These are phyloP conservation scores for Fringilla coelebs DNA, from an alignment of 2,797 vertebrate species.

Conservation along the genomic window DNA sequence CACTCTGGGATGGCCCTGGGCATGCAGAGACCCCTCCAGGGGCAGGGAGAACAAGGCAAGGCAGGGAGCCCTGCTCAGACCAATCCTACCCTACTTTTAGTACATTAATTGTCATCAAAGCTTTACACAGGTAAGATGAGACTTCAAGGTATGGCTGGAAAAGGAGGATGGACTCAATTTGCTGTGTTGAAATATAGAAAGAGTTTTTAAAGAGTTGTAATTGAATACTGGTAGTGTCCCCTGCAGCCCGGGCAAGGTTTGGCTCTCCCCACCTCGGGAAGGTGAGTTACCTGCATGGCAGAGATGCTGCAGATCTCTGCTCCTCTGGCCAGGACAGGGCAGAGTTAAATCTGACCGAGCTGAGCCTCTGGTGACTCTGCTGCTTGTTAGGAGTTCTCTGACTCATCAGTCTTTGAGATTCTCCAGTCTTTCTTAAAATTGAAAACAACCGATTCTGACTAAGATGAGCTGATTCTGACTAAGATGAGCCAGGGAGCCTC, in stretches of 20 bases:
- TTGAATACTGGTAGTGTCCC: accelerated
- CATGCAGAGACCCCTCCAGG: background rate
- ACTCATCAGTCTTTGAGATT: background rate
- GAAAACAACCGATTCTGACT: background rate
- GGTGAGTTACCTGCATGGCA: accelerated
- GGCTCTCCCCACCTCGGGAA: accelerated
- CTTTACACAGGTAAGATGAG: accelerated
- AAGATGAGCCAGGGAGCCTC: background rate
- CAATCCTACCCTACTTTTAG: accelerated
- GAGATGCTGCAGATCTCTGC: background rate
- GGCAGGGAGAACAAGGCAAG: background rate
- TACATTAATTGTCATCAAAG: background rate
- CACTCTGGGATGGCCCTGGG: background rate
- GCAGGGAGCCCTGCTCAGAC: background rate
- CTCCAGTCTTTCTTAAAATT: background rate
- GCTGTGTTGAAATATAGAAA: accelerated
- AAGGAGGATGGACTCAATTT: background rate
- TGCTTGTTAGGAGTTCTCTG: background rate
- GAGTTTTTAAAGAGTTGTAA: accelerated
- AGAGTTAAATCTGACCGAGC: background rate
- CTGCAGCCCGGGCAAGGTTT: accelerated
- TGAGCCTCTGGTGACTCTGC: background rate
- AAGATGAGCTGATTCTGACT: no score
- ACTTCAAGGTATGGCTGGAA: background rate
- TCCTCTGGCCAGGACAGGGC: background rate